These are phyloP conservation scores for Mallotus villosus DNA, from an alignment of 2,797 vertebrate species.

Conservation along the genomic window DNA sequence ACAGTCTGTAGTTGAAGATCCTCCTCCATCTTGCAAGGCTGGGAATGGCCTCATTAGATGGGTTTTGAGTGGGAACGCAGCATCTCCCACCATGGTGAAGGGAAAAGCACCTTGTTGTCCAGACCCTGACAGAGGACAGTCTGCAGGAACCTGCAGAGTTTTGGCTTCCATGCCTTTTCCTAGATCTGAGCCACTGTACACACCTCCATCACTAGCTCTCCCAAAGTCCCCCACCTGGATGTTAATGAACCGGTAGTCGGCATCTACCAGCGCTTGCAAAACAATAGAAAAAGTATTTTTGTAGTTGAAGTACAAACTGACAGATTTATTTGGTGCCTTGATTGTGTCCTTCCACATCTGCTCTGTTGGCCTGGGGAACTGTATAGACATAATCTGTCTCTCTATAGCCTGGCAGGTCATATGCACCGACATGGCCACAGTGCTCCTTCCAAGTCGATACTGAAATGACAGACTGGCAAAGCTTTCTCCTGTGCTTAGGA, in stretches of 20 bases:
- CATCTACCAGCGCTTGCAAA: slow-evolving; percentile 3
- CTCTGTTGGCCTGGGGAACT: not conserved
- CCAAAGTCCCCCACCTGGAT: slow-evolving; percentile 13
- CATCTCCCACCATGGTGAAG: not conserved
- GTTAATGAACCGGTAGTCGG: slow-evolving; percentile 2
- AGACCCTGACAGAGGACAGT: not conserved
- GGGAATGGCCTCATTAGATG: not conserved
- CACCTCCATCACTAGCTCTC: slow-evolving; percentile 8
- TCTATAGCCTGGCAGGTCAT: slow-evolving; percentile 4
- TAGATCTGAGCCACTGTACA: slow-evolving; percentile 6
- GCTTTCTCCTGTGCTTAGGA: slow-evolving; percentile 8
- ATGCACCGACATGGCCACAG: not conserved
- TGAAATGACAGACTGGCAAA: slow-evolving; percentile 7
- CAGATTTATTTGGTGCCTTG: not conserved
- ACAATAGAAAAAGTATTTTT: not conserved
- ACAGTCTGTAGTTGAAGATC: not conserved
- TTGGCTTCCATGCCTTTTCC: slow-evolving; percentile 6
- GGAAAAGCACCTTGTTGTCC: not conserved
- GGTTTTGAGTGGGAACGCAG: not conserved
- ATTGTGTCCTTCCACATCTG: slow-evolving; percentile 6
- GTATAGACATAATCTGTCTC: not conserved
- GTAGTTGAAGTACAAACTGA: not conserved
- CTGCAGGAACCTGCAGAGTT: not conserved
- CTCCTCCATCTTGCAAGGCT: not conserved
- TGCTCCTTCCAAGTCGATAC: slow-evolving; percentile 1